Percentiles rank a stretch among this genome's conserved stretches.
These are phyloP conservation scores for Drosophila engyochracea DNA, from an alignment of 2,888 invertebrate species.

Conservation along the genomic window DNA sequence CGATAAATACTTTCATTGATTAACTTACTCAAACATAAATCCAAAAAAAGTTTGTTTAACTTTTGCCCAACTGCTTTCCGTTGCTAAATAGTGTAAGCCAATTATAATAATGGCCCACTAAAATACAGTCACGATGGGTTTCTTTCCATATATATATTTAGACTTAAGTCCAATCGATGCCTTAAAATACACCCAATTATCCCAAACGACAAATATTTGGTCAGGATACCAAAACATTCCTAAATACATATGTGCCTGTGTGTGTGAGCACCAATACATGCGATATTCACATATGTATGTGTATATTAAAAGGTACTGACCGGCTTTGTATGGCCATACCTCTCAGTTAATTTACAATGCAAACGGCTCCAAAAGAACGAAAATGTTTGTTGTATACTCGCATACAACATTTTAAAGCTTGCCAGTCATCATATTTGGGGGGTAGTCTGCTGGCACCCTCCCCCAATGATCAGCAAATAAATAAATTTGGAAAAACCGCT, in stretches of 20 bases:
- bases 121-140: conserved; percentile 27
- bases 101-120: conserved; percentile 37
- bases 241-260: conserved; percentile 15
- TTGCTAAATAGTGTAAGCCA: conserved; percentile 9
- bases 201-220: conserved; percentile 41
- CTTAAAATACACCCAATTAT: conserved; percentile 46
- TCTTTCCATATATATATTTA: no score
- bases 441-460: background rate
- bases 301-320: background rate
- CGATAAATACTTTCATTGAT: background rate
- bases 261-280: background rate
- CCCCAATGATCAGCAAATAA: background rate
- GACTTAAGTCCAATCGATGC: conserved; percentile 2
- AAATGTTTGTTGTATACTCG: background rate
- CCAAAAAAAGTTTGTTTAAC: background rate
- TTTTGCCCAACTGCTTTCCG: background rate
- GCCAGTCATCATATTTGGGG: background rate
- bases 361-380: background rate
- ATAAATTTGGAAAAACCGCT: background rate
- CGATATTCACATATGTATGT: background rate
- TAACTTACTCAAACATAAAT: background rate
- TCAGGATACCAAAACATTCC: conserved; percentile 7
- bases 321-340: background rate
- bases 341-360: background rate
- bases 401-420: background rate